Evolutionary conservation across 2,113 vertebrate genomes (phyloP).

Genomic region (Poecile atricapillus): DNA sequence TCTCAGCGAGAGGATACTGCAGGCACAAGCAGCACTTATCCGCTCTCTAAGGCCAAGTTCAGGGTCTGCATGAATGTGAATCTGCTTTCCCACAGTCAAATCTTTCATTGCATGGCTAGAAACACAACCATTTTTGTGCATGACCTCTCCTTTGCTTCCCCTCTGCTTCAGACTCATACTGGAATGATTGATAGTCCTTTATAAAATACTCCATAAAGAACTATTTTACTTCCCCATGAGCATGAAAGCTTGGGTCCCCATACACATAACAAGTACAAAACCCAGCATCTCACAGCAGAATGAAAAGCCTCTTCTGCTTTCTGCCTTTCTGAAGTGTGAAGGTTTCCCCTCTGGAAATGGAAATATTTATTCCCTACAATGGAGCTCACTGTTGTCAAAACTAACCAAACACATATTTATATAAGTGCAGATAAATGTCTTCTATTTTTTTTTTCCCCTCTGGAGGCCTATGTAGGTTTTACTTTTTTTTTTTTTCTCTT

Average conservation of each 20-base stretch:
- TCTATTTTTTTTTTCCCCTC: neutral
- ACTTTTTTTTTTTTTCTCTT: neutral
- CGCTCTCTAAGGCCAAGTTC: constrained; percentile 23
- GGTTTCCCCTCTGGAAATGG: neutral
- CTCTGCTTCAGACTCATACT: constrained; percentile 17
- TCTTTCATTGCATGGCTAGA: constrained; percentile 14
- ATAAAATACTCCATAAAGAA: constrained; percentile 49
- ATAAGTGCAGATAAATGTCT: neutral
- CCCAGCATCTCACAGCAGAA: neutral
- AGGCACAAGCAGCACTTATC: neutral
- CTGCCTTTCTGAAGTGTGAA: constrained; percentile 3
- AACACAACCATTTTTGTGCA: constrained; percentile 15
- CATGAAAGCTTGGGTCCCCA: constrained; percentile 3
- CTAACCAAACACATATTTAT: neutral
- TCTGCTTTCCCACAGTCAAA: constrained; percentile 55
- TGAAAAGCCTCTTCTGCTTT: constrained; percentile 15
- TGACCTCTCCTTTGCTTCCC: constrained; percentile 27
- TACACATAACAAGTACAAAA: neutral
- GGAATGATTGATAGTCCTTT: constrained; percentile 56
- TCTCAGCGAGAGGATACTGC: neutral
- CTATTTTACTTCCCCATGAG: constrained; percentile 26
- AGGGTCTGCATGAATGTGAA: constrained; percentile 4
- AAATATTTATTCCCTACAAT: neutral
- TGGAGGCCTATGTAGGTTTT: neutral
- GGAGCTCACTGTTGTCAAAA: neutral